Base-by-base conservation (phyloP, 2,113 vertebrate species). In the Cinclus cinclus region DNA sequence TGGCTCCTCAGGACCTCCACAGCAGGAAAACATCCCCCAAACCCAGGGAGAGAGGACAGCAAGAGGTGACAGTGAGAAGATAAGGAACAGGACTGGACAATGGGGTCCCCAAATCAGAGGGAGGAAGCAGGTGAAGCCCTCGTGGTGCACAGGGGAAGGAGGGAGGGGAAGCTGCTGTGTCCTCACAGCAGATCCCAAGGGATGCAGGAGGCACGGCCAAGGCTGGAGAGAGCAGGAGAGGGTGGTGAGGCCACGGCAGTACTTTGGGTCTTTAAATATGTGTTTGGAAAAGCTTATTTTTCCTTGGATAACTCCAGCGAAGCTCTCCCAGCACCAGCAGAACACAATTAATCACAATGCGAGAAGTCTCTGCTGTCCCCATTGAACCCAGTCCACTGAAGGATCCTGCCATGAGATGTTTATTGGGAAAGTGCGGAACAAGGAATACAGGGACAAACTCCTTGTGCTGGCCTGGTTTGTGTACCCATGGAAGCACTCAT, bases 1-100 rank as follows among this genome's bases (percentile, higher is more conserved):
- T 0, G 0, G 41, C 33, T 70, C 78, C 58, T 39, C 1, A 0
- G 65, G 42, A 67, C 10, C 6, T 42, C 25, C 58, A 7, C 49
- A 17, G 23, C 0, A 1, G 76, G 75, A 30, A 87, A 83, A 37
- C 64, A 11, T 55, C 59, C 13, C 71, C 64, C 68, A 86, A 52
- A 46, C 3, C 25, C 20, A 8, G 44, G 41, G 68, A 44, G 12
- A 62, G 67, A 19, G 12, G 49, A 27, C 35, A 84, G n/a, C 15
- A 24, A 42, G 18, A 68, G 83, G 55, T 62, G 74, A 27, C 0
- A 1, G 59, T 3, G 50, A 67, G 44, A 46, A 68, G 25, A 42
- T 16, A 18, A 47, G 25, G 55, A 63, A 7, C 41, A 28, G 25
- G 35, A 49, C 17, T 13, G 41, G 21, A 19, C 30, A 69, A 31